Evolutionary conservation across 2,888 invertebrate genomes (phyloP).

Genomic region (Alentia gelatinosa): DNA sequence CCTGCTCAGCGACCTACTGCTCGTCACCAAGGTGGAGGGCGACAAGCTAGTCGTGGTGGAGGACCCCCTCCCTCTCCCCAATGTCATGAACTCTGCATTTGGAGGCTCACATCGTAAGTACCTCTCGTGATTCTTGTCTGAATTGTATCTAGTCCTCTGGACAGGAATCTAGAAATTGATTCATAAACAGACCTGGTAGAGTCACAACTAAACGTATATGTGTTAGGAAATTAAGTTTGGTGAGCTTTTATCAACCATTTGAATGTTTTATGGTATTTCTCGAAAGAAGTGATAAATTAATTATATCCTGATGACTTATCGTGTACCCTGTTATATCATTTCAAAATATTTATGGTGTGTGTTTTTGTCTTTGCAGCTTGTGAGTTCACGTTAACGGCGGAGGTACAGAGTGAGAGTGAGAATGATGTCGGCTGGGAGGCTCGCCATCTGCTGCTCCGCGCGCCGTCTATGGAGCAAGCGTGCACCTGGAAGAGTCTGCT

Average conservation of each 20-base stretch:
- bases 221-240: not conserved
- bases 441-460: constrained; percentile 65
- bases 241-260: not conserved
- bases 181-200: no score
- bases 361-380: constrained; percentile 38
- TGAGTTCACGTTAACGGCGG: constrained; percentile 46
- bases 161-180: no score
- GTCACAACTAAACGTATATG: no score
- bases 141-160: no score
- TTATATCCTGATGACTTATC: no score
- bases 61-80: constrained; percentile 53
- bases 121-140: no score
- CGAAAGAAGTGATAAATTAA: no score
- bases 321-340: no score
- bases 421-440: constrained; percentile 12
- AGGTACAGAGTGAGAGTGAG: not conserved
- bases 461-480: constrained; percentile 75
- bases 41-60: constrained; percentile 54
- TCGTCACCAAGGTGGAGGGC: constrained; percentile 52
- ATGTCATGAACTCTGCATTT: constrained; percentile 48
- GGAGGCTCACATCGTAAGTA: constrained; percentile 57
- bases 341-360: no score
- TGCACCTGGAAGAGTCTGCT: constrained; percentile 76
- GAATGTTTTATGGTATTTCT: no score
- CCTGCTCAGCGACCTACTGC: constrained; percentile 60